These are phyloP conservation scores for Gobio occitaniae DNA, from an alignment of 2,797 vertebrate species.

Conservation along the genomic window DNA sequence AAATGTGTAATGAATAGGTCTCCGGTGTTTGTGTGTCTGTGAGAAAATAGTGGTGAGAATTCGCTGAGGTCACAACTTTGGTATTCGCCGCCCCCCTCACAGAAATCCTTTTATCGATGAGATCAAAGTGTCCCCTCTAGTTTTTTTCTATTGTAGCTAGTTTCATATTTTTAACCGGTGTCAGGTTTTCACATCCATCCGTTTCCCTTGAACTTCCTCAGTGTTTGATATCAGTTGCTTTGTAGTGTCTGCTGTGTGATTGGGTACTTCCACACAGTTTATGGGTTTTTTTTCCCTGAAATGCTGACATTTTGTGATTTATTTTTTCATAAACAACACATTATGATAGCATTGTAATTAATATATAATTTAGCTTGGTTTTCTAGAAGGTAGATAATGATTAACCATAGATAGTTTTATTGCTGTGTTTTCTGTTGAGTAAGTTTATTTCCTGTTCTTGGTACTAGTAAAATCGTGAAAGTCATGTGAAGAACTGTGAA, in stretches of 20 bases:
- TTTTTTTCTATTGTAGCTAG: constrained; percentile 29
- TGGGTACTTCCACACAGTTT: not conserved
- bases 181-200: constrained; percentile 27
- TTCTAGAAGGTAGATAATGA: constrained; percentile 20
- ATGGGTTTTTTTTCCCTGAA: not conserved
- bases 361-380: not conserved
- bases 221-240: constrained; percentile 34
- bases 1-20: constrained; percentile 46
- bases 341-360: not conserved
- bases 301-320: not conserved
- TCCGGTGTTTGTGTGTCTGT: constrained; percentile 32
- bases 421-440: constrained; percentile 37
- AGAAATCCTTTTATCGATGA: constrained; percentile 33
- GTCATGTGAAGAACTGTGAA: constrained; percentile 30
- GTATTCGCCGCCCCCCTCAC: constrained; percentile 12
- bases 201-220: constrained; percentile 30
- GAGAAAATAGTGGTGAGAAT: constrained; percentile 57
- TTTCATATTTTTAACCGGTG: constrained; percentile 41
- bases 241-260: not conserved
- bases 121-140: constrained; percentile 54
- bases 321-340: not conserved
- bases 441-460: constrained; percentile 27
- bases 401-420: constrained; percentile 29
- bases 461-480: constrained; percentile 7
- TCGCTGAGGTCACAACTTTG: constrained; percentile 46